Evolutionary conservation across 35 echinoderm and acorn worm species (phyloP), one percentile per base, ranked within the genome.

Genomic region (Apostichopus japonicus): DNA sequence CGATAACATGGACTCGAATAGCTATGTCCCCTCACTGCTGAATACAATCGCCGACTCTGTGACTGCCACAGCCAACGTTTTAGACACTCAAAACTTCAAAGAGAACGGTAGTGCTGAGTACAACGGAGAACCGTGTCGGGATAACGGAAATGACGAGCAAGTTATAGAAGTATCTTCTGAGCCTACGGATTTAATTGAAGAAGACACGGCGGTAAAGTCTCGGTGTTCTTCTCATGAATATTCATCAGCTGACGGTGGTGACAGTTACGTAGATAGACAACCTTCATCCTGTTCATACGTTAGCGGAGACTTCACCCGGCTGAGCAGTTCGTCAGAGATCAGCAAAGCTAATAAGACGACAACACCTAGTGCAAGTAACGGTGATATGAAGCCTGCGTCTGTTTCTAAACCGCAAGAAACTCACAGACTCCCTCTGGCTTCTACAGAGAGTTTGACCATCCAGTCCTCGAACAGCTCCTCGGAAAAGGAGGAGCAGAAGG

Each of bases 31-130:
- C 1, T 91, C 72, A 5, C 55, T 91, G 52, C 24, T 91, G 9
- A 78, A 51, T 19, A 79, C 72, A 19, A 79, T 91, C n/a, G 90
- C 90, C 5, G 53, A 91, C 73, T 91, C 90, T 58, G 90, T 91
- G 70, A 58, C 71, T 53, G 90, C 90, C 54, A 91, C 90, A 55
- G 76, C 90, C 1, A 52, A 52, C 16, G 54, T 91, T 78, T 10
- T 91, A 57, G 70, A 91, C 14, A 52, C 13, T 77, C 89, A 77
- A 57, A 88, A 88, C 21, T 22, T 22, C 4, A 88, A 65, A 62
- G 23, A 24, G 17, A 27, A 14, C 21, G 44, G 19, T 55, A 81
- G 16, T 52, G 17, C 44, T 3, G 71, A 75, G 15, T 75, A 24
- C 17, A 23, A 75, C 15, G 71, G n/a, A 7, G 14, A 75, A 24